Base-by-base conservation (phyloP, 2,113 vertebrate species). In the Dromas ardeola region DNA sequence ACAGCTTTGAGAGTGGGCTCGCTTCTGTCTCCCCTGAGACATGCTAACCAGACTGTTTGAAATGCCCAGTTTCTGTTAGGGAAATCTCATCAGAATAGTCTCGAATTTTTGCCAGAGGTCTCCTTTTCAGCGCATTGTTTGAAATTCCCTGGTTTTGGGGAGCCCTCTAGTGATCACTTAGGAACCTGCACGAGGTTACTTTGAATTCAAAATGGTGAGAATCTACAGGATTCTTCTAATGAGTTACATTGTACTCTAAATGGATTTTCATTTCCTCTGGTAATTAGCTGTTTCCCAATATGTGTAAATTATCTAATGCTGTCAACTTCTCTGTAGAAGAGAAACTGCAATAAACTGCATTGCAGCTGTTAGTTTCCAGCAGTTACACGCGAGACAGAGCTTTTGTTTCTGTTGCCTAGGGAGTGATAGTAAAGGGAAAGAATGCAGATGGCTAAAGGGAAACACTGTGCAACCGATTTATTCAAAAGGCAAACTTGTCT, bases 321-420 rank as follows among this genome's bases (percentile, higher is more conserved):
- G 56, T 91, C 88, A 80, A 0, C 66, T 82, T 26, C 70, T 88
- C 47, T 50, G 70, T 65, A 36, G 91, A 93, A 81, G 76, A 85
- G 85, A 43, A 74, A 66, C 74, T 70, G 84, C 73, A 84, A 3
- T 92, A 73, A 94, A 87, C 38, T 88, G 74, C 71, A 10, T 63
- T 91, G 93, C 92, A 94, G 93, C 93, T 87, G 88, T 77, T 94
- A 2, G 58, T 89, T 97, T 86, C 90, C 95, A 96, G 86, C 62
- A 94, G 81, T 90, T 76, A n/a, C 5, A 12, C 17, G 78, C 1
- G 20, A 91, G 93, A 83, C 93, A 72, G 67, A 93, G 95, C 94
- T 97, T 97, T 98, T 97, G 97, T 98, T 94, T 95, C 96, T 94
- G 96, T 97, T 97, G 96, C 97, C 95, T 94, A 84, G 97, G 94